Conservation (phyloP, 2,888 invertebrate species). For the Tineola bisselliella region DNA sequence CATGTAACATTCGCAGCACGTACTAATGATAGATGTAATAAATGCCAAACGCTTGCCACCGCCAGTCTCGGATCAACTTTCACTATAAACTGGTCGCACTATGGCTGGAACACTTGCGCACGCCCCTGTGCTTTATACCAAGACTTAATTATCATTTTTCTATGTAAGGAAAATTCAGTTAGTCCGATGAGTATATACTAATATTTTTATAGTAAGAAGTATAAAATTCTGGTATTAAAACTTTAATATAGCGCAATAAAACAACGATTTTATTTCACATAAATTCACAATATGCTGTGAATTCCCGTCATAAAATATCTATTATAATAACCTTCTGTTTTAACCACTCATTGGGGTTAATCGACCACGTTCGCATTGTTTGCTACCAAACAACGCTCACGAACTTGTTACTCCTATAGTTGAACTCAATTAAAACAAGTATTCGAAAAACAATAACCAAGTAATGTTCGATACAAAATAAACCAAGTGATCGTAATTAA, state of each 20-base stretch:
- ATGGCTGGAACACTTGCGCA: background rate
- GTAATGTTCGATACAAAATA: no score
- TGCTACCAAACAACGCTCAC: background rate
- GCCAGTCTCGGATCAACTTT: slow-evolving; percentile 36
- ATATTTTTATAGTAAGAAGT: no score
- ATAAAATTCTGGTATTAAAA: background rate
- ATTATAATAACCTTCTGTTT: slow-evolving; percentile 1
- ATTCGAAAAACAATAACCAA: background rate
- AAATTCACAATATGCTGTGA: background rate
- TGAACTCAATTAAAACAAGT: background rate
- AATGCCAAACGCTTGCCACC: slow-evolving; percentile 7
- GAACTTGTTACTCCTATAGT: background rate
- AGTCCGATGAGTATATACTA: no score
- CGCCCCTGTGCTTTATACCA: slow-evolving; percentile 1
- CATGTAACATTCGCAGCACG: background rate
- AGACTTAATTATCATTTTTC: background rate
- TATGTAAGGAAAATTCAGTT: background rate
- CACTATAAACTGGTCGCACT: slow-evolving; percentile 31
- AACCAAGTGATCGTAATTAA: no score
- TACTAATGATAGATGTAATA: slow-evolving; percentile 3
- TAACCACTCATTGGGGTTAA: slow-evolving; percentile 7
- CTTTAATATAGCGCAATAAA: background rate
- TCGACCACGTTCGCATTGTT: slow-evolving; percentile 8
- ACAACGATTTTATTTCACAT: background rate
- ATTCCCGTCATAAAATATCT: background rate